Evolutionary conservation across 2,888 invertebrate genomes (phyloP).

Genomic region (Anthrax anthrax): DNA sequence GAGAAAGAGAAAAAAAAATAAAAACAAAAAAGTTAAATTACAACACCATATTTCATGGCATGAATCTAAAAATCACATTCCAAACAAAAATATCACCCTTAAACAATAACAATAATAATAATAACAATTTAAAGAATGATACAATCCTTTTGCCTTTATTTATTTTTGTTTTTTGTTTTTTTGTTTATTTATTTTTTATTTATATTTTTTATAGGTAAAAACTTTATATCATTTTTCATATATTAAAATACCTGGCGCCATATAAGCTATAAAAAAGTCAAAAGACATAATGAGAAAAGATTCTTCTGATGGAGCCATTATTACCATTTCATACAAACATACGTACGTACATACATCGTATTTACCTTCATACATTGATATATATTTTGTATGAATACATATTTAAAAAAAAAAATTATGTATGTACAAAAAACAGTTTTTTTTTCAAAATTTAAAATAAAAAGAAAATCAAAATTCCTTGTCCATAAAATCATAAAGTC

Average conservation of each 20-base stretch:
- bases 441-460: not conserved
- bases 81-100: not conserved
- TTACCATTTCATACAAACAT: no score
- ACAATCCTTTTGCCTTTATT: not conserved
- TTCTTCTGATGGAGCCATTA: slow-evolving; percentile 6
- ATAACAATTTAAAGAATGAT: not conserved
- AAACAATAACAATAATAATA: no score
- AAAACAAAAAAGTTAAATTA: no score
- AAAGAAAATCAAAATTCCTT: slow-evolving; percentile 3
- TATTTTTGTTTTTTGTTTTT: no score
- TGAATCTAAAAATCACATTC: not conserved
- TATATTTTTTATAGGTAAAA: not conserved
- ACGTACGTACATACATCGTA: no score
- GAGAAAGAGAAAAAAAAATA: no score
- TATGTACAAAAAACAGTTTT: not conserved
- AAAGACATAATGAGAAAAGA: slow-evolving; percentile 4
- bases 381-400: not conserved
- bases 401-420: not conserved
- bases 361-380: not conserved
- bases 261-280: slow-evolving; percentile 25
- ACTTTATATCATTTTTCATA: slow-evolving; percentile 6
- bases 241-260: slow-evolving; percentile 23
- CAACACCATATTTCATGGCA: no score
- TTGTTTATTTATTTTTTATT: not conserved
- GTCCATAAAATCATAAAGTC: slow-evolving; percentile 4